Percentiles rank a stretch among this genome's conserved stretches.
These are phyloP conservation scores for Bicyclus anynana DNA, from an alignment of 1,140 invertebrate species.

Conservation along the genomic window DNA sequence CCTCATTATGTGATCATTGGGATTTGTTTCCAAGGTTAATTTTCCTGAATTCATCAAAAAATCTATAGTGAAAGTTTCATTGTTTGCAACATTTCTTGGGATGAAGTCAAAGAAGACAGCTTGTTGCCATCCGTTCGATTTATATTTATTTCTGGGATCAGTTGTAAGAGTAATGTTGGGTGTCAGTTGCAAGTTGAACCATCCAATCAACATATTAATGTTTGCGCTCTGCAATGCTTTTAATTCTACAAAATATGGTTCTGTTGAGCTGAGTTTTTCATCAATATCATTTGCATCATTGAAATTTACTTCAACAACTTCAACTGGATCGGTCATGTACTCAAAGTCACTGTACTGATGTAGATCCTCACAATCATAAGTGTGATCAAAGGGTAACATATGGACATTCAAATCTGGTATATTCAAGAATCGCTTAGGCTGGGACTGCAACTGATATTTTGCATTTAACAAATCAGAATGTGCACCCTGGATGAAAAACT, in stretches of 20 bases:
- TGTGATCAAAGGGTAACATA: conserved; percentile 55
- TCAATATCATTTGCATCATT: conserved; percentile 78
- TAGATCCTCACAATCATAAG: conserved; percentile 85
- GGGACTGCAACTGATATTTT: conserved; percentile 58
- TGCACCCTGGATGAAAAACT: conserved; percentile 80
- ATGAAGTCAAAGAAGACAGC: conserved; percentile 80
- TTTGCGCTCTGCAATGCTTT: conserved; percentile 69
- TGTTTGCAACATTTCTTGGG: conserved; percentile 50
- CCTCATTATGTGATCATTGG: conserved; percentile 43
- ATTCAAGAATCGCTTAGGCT: conserved; percentile 60
- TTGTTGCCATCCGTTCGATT: conserved; percentile 86
- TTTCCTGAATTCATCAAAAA: conserved; percentile 66
- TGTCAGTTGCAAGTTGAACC: conserved; percentile 86
- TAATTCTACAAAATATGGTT: conserved; percentile 54
- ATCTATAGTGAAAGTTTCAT: conserved; percentile 58
- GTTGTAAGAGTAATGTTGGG: conserved; percentile 79
- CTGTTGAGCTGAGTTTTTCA: conserved; percentile 56
- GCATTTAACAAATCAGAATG: conserved; percentile 69
- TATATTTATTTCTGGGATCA: conserved; percentile 67
- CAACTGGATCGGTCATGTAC: conserved; percentile 78
- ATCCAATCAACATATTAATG: conserved; percentile 82
- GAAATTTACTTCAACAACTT: conserved; percentile 82
- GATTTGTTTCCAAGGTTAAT: conserved; percentile 40
- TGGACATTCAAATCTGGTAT: conserved; percentile 55
- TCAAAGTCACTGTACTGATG: conserved; percentile 76